These are phyloP conservation scores for Pitangus sulphuratus DNA, from an alignment of 2,797 vertebrate species.

Conservation along the genomic window DNA sequence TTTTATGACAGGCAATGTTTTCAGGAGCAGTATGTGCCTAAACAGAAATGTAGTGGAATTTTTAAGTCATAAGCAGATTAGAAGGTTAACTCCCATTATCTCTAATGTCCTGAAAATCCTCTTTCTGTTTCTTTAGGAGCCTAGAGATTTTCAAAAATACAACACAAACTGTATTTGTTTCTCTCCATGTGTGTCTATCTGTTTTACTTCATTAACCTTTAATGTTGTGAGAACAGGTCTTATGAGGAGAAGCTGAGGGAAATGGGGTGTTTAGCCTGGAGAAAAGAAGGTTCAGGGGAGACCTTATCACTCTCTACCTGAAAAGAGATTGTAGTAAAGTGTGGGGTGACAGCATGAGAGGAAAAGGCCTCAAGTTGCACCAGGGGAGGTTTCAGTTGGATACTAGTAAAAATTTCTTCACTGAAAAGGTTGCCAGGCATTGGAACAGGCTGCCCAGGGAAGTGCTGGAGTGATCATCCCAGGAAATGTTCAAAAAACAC, in stretches of 20 bases:
- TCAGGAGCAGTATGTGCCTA: background rate
- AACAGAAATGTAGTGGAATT: background rate
- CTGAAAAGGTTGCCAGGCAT: background rate
- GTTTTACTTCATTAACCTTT: background rate
- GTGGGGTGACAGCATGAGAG: background rate
- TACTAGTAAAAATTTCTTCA: background rate
- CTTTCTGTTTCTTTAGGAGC: background rate
- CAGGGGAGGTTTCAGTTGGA: background rate
- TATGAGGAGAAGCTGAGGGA: background rate
- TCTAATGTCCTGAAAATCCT: background rate
- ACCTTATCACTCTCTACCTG: background rate
- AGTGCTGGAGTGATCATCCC: background rate
- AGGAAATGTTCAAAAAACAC: background rate
- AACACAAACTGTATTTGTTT: background rate
- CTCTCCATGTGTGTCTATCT: background rate
- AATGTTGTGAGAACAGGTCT: background rate
- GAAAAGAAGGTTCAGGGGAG: background rate
- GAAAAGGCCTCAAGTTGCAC: background rate
- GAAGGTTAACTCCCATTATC: background rate
- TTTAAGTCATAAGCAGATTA: constrained; percentile 20
- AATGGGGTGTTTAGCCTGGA: background rate
- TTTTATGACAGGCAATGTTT: background rate
- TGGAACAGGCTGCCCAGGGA: background rate
- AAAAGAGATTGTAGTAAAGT: background rate
- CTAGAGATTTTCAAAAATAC: background rate